Evolutionary conservation across 2,888 invertebrate species (phyloP), one percentile per base, ranked within the genome.

Genomic region (Proisotoma minuta): DNA sequence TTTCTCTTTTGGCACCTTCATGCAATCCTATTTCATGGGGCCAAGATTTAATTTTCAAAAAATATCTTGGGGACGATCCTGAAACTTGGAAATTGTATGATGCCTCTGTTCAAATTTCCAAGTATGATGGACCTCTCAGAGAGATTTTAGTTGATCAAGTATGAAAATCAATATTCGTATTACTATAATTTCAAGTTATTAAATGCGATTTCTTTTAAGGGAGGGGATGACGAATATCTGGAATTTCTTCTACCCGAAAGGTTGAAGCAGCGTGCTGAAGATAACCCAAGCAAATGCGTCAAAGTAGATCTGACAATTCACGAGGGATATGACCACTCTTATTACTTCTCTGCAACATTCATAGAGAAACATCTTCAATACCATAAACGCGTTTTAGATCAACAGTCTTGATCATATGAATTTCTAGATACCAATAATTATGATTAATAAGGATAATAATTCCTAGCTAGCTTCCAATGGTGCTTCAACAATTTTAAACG

Each of bases 1-100:
- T 94, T 0, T 95, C 96, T 67, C 94, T 93, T 3, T 96, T 98
- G 81, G 86, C 98, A 1, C 96, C 98, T 0, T 95, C 98, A 75
- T 86, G 88, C 73, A 92, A 97, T 79, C 96, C 97, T 0, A 83
- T 80, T 2, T 73, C 84, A 87, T 0, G 96, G 94, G 94, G 97
- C 96, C 0, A 79, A 82, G 43, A 95, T 92, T 76, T 91, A 88
- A 8, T 88, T 95, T 60, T 79, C 80, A 57, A 90, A 90, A 0
- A 51, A 0, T 93, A 91, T 77, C 78, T 94, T 54, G 89, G 90
- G 10, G 57, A 60, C 10, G 56, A 57, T 22, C 43, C 48, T 29
- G 60, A 63, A 27, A 15, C 22, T 15, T 92, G 92, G 91, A 80
- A 81, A 10, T 83, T 87, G 58, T 97, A 93, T 86, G 98, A 99